Conservation (phyloP, 2,888 invertebrate species). For the Drosophila nr. fundita region DNA sequence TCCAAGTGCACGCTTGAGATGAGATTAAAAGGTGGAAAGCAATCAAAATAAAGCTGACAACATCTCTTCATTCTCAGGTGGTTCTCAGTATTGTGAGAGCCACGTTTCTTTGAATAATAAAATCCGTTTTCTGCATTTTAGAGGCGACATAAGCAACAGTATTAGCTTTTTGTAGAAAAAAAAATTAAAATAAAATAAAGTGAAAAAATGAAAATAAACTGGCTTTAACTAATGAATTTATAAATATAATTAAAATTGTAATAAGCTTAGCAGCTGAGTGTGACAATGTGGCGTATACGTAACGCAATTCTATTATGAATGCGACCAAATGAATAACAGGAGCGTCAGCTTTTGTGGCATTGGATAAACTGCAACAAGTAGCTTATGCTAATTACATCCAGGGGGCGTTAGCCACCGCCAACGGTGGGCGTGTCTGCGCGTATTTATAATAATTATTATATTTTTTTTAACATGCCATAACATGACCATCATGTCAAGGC, state of each 20-base stretch:
- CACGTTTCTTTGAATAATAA: background rate
- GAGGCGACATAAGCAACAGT: background rate
- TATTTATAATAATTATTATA: background rate
- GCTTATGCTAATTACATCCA: conserved; percentile 60
- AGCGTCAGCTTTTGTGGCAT: conserved; percentile 17
- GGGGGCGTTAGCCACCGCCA: conserved; percentile 9
- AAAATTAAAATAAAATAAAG: background rate
- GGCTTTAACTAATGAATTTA: conserved; percentile 16
- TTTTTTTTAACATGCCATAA: conserved; percentile 23
- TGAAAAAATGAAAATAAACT: background rate
- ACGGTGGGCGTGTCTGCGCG: conserved; percentile 27
- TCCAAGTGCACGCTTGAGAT: conserved; percentile 1
- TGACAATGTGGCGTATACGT: conserved; percentile 30
- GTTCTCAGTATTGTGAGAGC: background rate
- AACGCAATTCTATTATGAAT: conserved; percentile 18
- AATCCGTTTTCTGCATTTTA: background rate
- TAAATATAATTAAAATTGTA: conserved; percentile 16
- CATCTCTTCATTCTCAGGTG: background rate
- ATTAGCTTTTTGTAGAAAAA: background rate
- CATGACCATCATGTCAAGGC: conserved; percentile 15
- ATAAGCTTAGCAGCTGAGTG: conserved; percentile 11
- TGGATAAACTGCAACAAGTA: conserved; percentile 48
- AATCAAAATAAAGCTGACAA: conserved; percentile 6
- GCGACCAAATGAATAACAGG: conserved; percentile 5
- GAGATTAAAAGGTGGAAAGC: conserved; percentile 18